Conservation (phyloP, 2,797 vertebrate genomes). For the Salarias fasciatus region DNA sequence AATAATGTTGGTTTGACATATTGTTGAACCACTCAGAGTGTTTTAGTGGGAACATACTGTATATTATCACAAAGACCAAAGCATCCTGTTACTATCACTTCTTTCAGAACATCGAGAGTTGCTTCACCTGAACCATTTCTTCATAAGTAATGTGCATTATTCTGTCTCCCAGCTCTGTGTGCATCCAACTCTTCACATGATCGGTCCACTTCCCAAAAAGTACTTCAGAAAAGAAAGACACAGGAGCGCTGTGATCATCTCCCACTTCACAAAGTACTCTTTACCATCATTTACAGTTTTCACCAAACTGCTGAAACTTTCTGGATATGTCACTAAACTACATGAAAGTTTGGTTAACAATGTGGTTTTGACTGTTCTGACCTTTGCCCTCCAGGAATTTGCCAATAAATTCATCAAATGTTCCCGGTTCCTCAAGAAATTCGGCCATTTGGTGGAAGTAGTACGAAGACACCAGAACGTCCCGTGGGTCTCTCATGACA, state of each 20-base stretch:
- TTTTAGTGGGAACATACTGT: too few species aligned
- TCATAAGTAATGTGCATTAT: slow-evolving; percentile 88
- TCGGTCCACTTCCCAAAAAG: slow-evolving; percentile 91
- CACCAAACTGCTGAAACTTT: too few species aligned
- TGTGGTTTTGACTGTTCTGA: slow-evolving; percentile 45
- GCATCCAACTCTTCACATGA: slow-evolving; percentile 88
- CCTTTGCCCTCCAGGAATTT: slow-evolving; percentile 78
- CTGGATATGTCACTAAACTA: too few species aligned
- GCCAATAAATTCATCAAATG: slow-evolving; percentile 84
- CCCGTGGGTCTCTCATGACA: slow-evolving; percentile 86
- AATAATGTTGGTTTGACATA: too few species aligned
- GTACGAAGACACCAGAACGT: slow-evolving; percentile 86
- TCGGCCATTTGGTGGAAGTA: slow-evolving; percentile 85
- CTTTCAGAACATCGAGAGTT: too few species aligned
- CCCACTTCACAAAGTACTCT: too few species aligned
- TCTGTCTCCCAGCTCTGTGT: slow-evolving; percentile 78
- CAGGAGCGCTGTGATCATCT: background rate
- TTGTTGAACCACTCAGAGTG: too few species aligned
- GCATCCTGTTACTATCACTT: too few species aligned
- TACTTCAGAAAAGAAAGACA: slow-evolving; percentile 72
- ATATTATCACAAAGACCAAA: too few species aligned
- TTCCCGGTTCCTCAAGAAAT: slow-evolving; percentile 86
- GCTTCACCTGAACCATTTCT: slow-evolving; percentile 79
- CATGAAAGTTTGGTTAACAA: background rate
- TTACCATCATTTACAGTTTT: too few species aligned